Conservation (phyloP, 2,113 vertebrate species). For the Lanius ludovicianus region DNA sequence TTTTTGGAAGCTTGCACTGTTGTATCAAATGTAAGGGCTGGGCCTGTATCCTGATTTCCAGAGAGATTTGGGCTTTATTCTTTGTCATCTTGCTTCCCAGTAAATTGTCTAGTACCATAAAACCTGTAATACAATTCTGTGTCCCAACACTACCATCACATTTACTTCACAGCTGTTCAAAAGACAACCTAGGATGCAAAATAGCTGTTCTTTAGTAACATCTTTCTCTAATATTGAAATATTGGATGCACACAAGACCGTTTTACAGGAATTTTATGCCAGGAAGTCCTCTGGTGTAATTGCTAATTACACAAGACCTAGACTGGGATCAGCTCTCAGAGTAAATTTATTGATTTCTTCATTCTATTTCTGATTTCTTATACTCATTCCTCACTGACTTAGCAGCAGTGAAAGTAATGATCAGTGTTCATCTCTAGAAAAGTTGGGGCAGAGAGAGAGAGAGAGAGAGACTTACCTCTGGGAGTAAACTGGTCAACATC, state of each 20-base stretch:
- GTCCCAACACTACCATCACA: background rate
- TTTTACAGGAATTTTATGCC: background rate
- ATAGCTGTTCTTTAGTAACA: background rate
- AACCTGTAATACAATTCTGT: background rate
- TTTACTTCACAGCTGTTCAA: background rate
- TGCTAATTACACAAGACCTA: background rate
- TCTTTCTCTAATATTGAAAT: background rate
- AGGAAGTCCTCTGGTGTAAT: background rate
- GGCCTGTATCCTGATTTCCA: background rate
- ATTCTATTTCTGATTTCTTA: background rate
- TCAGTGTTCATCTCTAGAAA: background rate
- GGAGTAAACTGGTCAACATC: background rate
- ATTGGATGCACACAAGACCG: background rate
- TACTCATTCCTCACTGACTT: background rate
- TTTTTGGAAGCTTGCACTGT: background rate
- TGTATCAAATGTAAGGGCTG: background rate
- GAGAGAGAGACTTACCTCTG: background rate
- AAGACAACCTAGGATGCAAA: background rate
- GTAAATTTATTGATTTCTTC: constrained; percentile 5
- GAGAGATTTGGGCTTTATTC: background rate
- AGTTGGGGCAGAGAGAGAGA: background rate
- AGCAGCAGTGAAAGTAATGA: background rate
- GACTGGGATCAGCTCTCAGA: background rate
- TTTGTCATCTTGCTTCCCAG: background rate
- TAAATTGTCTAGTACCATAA: background rate